These are phyloP conservation scores for Aethina tumida DNA, from an alignment of 1,140 invertebrate genomes.

Conservation along the genomic window DNA sequence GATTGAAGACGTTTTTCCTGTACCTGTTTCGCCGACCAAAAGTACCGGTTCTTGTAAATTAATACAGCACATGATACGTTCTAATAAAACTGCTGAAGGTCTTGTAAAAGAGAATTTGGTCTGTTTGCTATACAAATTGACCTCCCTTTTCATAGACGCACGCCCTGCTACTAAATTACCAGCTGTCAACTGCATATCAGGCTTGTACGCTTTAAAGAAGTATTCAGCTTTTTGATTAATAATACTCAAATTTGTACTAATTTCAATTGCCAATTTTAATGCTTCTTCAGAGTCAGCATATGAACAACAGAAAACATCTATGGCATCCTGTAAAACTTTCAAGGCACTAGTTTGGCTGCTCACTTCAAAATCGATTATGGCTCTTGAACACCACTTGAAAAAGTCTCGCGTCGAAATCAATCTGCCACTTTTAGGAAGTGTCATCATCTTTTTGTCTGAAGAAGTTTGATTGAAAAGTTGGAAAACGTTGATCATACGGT, in stretches of 20 bases:
- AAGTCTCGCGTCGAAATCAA: slow-evolving; percentile 78
- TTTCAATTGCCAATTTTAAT: slow-evolving; percentile 56
- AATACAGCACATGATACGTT: slow-evolving; percentile 77
- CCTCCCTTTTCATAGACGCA: slow-evolving; percentile 20
- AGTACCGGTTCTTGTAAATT: slow-evolving; percentile 81
- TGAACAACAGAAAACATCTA: slow-evolving; percentile 83
- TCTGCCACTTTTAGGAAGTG: slow-evolving; percentile 41
- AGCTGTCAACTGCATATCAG: slow-evolving; percentile 47
- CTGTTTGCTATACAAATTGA: slow-evolving; percentile 37
- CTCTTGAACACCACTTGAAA: slow-evolving; percentile 83
- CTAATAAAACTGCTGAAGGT: slow-evolving; percentile 69
- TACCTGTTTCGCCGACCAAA: slow-evolving; percentile 96
- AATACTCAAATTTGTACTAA: slow-evolving; percentile 75
- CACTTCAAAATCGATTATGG: slow-evolving; percentile 63
- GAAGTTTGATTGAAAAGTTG: slow-evolving; percentile 64
- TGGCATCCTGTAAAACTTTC: slow-evolving; percentile 78
- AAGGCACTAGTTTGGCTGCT: slow-evolving; percentile 62
- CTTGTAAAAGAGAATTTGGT: slow-evolving; percentile 72
- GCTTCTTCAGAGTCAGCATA: slow-evolving; percentile 51
- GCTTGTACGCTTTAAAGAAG: slow-evolving; percentile 70
- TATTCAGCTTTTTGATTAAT: slow-evolving; percentile 73
- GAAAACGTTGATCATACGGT: slow-evolving; percentile 76
- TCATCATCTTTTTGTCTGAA: slow-evolving; percentile 37
- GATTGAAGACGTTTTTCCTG: slow-evolving; percentile 94
- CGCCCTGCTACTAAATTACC: slow-evolving; percentile 24